Evolutionary conservation across 1,140 invertebrate genomes (phyloP).

Genomic region (Leptopilina clavipes): DNA sequence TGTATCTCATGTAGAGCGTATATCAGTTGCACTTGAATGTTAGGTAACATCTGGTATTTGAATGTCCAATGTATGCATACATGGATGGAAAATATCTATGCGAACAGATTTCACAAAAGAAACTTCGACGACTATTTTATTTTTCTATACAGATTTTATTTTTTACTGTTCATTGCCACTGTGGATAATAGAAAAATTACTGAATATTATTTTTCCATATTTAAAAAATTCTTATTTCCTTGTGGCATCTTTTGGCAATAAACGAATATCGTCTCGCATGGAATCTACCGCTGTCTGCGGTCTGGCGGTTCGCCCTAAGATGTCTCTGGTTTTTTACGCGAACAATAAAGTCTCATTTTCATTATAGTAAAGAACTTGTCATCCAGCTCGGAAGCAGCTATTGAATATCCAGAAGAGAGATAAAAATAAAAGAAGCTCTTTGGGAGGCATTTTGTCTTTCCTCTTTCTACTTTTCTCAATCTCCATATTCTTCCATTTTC

Average conservation of each 20-base stretch:
- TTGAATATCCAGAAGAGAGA: conserved; percentile 1
- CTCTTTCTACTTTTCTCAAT: not conserved
- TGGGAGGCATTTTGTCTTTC: not conserved
- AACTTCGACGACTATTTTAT: conserved; percentile 1
- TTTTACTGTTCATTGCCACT: not conserved
- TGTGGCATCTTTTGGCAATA: no score
- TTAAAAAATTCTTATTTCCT: no score
- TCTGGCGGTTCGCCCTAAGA: no score
- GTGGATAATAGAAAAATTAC: no score
- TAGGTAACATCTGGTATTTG: conserved; percentile 13
- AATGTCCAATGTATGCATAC: conserved; percentile 1
- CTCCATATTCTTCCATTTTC: not conserved
- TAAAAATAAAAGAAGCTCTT: not conserved
- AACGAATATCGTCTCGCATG: no score
- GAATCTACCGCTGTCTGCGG: no score
- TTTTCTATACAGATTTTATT: not conserved
- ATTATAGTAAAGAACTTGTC: not conserved
- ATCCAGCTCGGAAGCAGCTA: not conserved
- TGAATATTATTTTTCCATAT: no score
- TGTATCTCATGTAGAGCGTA: not conserved
- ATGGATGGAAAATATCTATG: conserved; percentile 10
- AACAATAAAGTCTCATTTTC: not conserved
- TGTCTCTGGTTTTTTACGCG: no score
- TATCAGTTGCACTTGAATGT: conserved; percentile 24
- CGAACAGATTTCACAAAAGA: not conserved